phyloP scores from a whole-genome alignment of 1,140 invertebrate genomes.

The Procambarus virginalis region DNA sequence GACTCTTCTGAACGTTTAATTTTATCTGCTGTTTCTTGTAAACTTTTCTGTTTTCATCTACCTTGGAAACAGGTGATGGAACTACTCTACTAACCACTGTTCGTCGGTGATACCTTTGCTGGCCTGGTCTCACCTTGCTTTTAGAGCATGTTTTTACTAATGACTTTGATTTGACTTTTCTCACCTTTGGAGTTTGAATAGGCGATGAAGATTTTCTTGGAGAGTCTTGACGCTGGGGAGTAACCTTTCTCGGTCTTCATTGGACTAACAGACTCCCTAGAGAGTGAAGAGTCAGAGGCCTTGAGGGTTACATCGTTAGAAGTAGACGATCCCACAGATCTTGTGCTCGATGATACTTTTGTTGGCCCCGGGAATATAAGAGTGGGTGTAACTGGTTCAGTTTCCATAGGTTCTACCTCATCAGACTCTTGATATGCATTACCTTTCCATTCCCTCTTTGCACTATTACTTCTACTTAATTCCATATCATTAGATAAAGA shows the following conservation, averaged over 20 bases:
- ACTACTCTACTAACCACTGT: slow-evolving; percentile 24
- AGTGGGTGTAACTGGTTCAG: slow-evolving; percentile 9
- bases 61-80: slow-evolving; percentile 20
- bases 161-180: slow-evolving; percentile 54
- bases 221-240: neutral
- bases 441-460: neutral
- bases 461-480: slow-evolving; percentile 15
- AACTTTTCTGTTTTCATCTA: slow-evolving; percentile 61
- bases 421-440: neutral
- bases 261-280: slow-evolving; percentile 58
- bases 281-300: slow-evolving; percentile 64
- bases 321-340: slow-evolving; percentile 47
- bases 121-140: slow-evolving; percentile 27
- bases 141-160: slow-evolving; percentile 41
- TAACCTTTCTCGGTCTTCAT: slow-evolving; percentile 27
- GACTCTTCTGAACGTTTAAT: slow-evolving; percentile 52
- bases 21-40: slow-evolving; percentile 65
- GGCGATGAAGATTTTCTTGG: slow-evolving; percentile 32
- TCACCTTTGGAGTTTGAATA: slow-evolving; percentile 48
- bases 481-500: neutral
- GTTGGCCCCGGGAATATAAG: neutral
- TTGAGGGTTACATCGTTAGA: slow-evolving; percentile 62
- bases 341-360: slow-evolving; percentile 34
- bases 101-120: slow-evolving; percentile 12
- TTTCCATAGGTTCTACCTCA: slow-evolving; percentile 39